Evolutionary conservation across 1,140 invertebrate genomes (phyloP).

Genomic region (Coenobita brevimanus): DNA sequence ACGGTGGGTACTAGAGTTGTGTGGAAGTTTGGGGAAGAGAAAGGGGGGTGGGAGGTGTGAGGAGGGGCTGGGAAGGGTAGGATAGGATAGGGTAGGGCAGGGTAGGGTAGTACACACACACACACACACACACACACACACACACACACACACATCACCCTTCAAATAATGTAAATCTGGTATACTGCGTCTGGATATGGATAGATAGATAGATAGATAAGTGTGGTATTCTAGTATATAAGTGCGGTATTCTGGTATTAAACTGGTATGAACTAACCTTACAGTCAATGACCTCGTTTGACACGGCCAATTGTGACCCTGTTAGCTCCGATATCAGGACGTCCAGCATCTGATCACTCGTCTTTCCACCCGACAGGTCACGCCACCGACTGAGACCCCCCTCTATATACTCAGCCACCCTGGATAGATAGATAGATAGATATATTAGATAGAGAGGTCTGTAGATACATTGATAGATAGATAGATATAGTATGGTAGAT

Average conservation of each 20-base stretch:
- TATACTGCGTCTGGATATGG: too few relatives aligned
- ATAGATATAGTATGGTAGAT: too few relatives aligned
- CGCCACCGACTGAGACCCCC: conserved; percentile 51
- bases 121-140: conserved; percentile 15
- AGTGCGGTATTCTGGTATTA: background rate
- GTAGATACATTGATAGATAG: background rate
- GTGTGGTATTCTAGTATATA: too few relatives aligned
- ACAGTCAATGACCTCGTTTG: conserved; percentile 48
- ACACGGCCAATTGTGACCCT: conserved; percentile 27
- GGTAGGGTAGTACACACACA: background rate
- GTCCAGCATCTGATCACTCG: conserved; percentile 47
- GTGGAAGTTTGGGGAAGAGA: too few relatives aligned
- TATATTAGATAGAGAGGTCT: background rate
- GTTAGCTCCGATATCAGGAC: conserved; percentile 50
- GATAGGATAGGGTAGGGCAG: too few relatives aligned
- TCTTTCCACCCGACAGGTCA: conserved; percentile 22
- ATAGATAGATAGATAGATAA: too few relatives aligned
- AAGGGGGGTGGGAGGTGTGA: too few relatives aligned
- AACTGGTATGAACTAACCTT: background rate
- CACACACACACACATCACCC: background rate
- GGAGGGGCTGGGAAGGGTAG: too few relatives aligned
- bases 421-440: background rate
- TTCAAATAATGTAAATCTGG: background rate
- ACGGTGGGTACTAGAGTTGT: too few relatives aligned
- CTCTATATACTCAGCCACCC: conserved; percentile 54